Evolutionary conservation across 2,888 invertebrate genomes (phyloP).

Genomic region (Folsomia candida): DNA sequence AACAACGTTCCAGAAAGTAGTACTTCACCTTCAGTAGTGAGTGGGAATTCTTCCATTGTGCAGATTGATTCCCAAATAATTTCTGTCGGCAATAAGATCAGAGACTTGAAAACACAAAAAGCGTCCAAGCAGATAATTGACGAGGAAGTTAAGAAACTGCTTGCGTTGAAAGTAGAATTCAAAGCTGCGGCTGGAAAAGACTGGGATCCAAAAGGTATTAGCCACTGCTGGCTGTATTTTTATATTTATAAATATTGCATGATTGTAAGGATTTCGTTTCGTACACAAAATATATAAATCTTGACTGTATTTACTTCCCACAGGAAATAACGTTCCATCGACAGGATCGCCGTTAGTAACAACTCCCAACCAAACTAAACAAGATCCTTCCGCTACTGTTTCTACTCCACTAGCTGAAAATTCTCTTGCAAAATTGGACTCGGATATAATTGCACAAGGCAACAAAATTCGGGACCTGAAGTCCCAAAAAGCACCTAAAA

Average conservation of each 20-base stretch:
- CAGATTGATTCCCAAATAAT: too few species aligned
- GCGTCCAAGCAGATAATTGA: conserved; percentile 62
- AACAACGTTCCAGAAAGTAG: conserved; percentile 10
- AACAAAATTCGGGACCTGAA: conserved; percentile 74
- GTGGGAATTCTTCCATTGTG: too few species aligned
- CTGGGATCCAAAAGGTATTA: conserved; percentile 29
- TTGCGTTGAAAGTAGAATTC: conserved; percentile 72
- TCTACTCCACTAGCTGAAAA: too few species aligned
- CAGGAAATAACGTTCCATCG: too few species aligned
- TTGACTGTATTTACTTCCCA: too few species aligned
- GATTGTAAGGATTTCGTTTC: too few species aligned
- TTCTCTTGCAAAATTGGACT: conserved; percentile 30
- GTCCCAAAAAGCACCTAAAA: conserved; percentile 65
- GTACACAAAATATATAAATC: too few species aligned
- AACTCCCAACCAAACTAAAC: too few species aligned
- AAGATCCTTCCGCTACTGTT: too few species aligned
- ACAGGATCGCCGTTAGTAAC: too few species aligned
- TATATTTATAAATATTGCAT: too few species aligned
- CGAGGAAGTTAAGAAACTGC: conserved; percentile 62
- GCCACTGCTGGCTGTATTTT: too few species aligned
- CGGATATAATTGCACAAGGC: conserved; percentile 55
- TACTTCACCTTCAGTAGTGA: not conserved
- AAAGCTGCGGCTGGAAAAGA: conserved; percentile 57
- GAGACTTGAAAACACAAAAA: conserved; percentile 69
- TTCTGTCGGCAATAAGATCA: conserved; percentile 71